phyloP scores from a whole-genome alignment of 2,113 vertebrate species.

The Philantomba maxwellii region DNA sequence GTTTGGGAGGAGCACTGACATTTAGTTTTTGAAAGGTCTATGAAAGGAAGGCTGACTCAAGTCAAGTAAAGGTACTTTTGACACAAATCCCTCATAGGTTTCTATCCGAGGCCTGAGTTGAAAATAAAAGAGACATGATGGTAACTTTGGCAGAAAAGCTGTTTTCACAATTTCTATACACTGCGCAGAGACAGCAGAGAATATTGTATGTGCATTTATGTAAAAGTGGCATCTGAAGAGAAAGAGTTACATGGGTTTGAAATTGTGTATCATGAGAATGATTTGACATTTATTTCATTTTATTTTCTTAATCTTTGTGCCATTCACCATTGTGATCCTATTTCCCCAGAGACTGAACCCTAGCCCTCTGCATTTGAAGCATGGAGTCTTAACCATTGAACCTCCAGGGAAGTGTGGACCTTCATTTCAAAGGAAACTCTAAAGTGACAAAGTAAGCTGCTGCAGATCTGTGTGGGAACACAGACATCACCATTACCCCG shows the following conservation, averaged over 20 bases:
- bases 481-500: neutral
- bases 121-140: slow-evolving; percentile 18
- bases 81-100: neutral
- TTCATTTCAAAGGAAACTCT: neutral
- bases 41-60: neutral
- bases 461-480: neutral
- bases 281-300: neutral
- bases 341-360: neutral
- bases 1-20: neutral
- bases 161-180: neutral
- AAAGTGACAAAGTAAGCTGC: neutral
- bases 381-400: neutral
- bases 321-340: neutral
- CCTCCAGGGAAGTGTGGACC: neutral
- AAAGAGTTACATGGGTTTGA: neutral
- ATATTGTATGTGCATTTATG: neutral
- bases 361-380: neutral
- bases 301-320: neutral
- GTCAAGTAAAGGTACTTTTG: slow-evolving; percentile 12
- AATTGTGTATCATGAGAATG: neutral
- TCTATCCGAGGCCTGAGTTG: neutral
- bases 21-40: neutral
- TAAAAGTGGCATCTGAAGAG: neutral
- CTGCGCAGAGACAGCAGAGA: neutral
- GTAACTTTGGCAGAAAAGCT: neutral